Conservation (phyloP, 2,113 vertebrate genomes). For the Butorides virescens region DNA sequence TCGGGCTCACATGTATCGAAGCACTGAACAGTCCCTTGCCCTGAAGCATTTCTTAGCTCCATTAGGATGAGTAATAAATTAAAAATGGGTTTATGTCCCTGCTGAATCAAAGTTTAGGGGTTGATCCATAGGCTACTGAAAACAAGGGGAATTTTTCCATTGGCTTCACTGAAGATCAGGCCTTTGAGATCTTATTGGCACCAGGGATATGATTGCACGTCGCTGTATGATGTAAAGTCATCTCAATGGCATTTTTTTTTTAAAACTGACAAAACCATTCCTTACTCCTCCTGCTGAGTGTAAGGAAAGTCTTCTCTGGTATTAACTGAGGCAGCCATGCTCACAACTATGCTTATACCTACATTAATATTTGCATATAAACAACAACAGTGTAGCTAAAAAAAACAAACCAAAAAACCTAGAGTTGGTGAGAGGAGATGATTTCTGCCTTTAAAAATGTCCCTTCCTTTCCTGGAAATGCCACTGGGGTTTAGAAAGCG, state of each 20-base stretch:
- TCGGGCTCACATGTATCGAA: background rate
- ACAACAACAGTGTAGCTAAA: background rate
- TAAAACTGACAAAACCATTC: background rate
- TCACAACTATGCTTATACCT: background rate
- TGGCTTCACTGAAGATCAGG: background rate
- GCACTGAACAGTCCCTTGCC: background rate
- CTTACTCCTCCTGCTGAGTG: background rate
- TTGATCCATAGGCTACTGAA: background rate
- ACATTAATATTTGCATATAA: background rate
- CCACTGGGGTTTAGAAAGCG: background rate
- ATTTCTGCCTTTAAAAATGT: background rate
- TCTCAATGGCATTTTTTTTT: background rate
- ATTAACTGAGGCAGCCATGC: background rate
- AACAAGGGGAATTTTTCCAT: background rate
- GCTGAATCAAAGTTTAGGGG: background rate
- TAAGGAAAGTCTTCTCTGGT: background rate
- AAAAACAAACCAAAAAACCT: background rate
- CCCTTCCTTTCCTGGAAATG: background rate
- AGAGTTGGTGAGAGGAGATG: background rate
- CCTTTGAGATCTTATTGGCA: background rate
- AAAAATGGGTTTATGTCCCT: background rate
- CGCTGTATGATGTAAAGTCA: background rate
- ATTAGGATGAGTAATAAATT: background rate
- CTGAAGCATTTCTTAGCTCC: background rate
- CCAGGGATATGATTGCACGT: slow-evolving; percentile 8